Base-by-base conservation (phyloP, 2,113 vertebrate genomes). In the Thomomys bottae region DNA sequence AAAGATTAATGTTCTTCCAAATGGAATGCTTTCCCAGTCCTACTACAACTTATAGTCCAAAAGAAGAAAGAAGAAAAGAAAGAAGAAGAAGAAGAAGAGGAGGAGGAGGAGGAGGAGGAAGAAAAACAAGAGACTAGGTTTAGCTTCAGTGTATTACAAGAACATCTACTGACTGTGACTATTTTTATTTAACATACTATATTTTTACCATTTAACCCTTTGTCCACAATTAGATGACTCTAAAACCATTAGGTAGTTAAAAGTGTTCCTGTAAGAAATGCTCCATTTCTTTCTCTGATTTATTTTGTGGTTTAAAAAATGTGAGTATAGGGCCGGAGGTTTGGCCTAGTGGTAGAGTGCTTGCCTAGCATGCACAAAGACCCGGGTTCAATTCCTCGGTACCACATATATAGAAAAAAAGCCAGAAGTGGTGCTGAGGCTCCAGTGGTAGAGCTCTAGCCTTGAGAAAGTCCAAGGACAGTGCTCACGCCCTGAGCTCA, bases 241-340 rank as follows among this genome's bases (percentile, higher is more conserved):
- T 85, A 67, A 90, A 84, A 87, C 21, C 14, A 76, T 81, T 63
- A 28, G 70, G 36, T 89, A 80, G 79, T 86, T 12, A 89, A 92
- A 72, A 24, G 40, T 76, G 34, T 78, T 94, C 87, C 82, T 88
- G 8, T 78, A 90, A 82, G 4, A 80, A 23, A 63, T 71, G 5
- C 30, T 83, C 64, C 45, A 42, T 49, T 57, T 87, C 72, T 36
- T 59, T 59, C 30, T 73, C 11, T 70, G 67, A 38, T 67, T 87
- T 75, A 82, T 82, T 36, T 8, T 91, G 70, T 59, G 68, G 30
- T 91, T 89, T 66, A 6, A 63, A 82, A 88, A 36, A 45, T 45
- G 6, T 68, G 72, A 42, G 12, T 80, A n/a, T n/a, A n/a, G n/a
- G n/a, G n/a, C n/a, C n/a, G n/a, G n/a, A n/a, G n/a, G n/a, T n/a